A percentile compares a stretch with the other conserved stretches of the same genome.
Conservation (phyloP, 2,113 vertebrate species). For the Budorcas taxicolor region DNA sequence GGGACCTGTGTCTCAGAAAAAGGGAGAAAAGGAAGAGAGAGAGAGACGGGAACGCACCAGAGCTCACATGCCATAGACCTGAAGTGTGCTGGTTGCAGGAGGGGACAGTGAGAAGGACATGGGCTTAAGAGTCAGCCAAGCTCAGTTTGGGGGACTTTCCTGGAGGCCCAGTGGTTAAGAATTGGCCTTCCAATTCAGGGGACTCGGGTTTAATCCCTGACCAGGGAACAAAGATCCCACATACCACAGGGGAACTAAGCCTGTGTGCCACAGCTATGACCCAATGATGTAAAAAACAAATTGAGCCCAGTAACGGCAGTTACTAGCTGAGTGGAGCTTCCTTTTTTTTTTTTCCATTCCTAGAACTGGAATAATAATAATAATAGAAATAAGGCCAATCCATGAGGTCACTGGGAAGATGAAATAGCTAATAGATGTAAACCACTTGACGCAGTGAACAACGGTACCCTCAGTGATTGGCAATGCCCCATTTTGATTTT, state of each 20-base stretch:
- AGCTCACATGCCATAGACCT: not conserved
- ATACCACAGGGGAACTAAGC: not conserved
- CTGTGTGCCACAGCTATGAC: not conserved
- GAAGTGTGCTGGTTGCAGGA: not conserved
- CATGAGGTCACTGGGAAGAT: not conserved
- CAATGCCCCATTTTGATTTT: not conserved
- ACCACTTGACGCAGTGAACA: not conserved
- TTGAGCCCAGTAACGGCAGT: not conserved
- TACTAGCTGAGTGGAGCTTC: not conserved
- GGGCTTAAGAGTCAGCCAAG: not conserved
- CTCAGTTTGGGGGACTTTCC: not conserved
- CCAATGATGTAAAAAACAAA: not conserved
- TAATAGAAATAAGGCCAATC: not conserved
- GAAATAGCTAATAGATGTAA: not conserved
- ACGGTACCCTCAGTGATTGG: not conserved
- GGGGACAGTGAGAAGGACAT: not conserved
- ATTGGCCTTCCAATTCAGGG: not conserved
- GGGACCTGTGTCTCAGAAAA: not conserved
- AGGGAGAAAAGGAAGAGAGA: fast-evolving
- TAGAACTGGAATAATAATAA: not conserved
- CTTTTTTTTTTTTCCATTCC: not conserved
- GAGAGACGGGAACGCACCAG: not conserved
- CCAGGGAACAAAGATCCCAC: not conserved
- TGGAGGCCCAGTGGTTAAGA: not conserved
- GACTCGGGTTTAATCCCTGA: not conserved